Evolutionary conservation across 2,113 vertebrate species (phyloP), one percentile per base, ranked within the genome.

Genomic region (Tachysurus vachellii): DNA sequence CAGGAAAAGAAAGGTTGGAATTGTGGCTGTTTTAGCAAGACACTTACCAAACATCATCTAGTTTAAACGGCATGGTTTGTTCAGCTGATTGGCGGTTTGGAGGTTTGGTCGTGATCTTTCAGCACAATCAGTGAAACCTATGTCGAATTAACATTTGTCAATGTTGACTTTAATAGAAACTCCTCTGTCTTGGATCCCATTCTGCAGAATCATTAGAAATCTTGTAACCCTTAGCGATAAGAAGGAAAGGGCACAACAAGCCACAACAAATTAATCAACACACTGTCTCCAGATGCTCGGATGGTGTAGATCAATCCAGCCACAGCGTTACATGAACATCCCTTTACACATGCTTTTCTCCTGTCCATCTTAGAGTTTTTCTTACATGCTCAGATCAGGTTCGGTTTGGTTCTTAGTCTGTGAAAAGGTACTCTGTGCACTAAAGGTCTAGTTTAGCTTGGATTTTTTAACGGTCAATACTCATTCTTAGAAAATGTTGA

Each of bases 81-180:
- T 42, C 36, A 61, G 44, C 47, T 70, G 79, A 53, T 53, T 82
- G 66, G 59, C 59, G 31, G n/a, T 80, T 17, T 59, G 56, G 76
- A 76, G 23, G 57, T 81, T 70, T 28, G 54, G 44, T 23, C 61
- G 0, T 42, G 62, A 80, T 86, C 73, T 89, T 86, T 61, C 75
- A 86, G 57, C 19, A 83, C 86, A 56, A 92, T 93, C 89, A 64
- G 87, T 77, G 50, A 61, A 83, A 54, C 13, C 11, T 71, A 91
- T 92, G 92, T 93, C 92, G 88, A 75, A 85, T 92, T 94, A 92
- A 89, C 92, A 93, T 94, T 94, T 93, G 84, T 91, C 84, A 53
- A 85, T 89, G 90, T 86, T 91, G 90, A 93, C 93, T 93, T 93
- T 91, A 91, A 91, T 85, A 90, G 88, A 92, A 92, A 90, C 80